These are phyloP conservation scores for Nasonia giraulti DNA, from an alignment of 1,140 invertebrate species.

Conservation along the genomic window DNA sequence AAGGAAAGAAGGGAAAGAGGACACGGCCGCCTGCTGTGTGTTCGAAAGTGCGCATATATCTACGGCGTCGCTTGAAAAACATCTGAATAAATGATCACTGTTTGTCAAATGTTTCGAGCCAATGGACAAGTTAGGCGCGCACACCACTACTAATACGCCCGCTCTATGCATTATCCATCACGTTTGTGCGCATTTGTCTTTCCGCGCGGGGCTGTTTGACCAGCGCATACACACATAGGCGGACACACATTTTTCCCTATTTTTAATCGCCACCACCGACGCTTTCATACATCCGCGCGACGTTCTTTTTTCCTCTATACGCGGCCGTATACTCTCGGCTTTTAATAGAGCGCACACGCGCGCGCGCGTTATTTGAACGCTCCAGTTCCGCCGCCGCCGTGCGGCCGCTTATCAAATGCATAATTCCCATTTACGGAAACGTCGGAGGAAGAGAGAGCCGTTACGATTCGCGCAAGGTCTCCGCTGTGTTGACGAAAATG, in stretches of 20 bases:
- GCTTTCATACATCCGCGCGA: background rate
- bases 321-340: background rate
- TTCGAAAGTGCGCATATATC: slow-evolving; percentile 34
- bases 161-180: background rate
- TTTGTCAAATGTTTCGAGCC: slow-evolving; percentile 64
- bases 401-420: slow-evolving; percentile 66
- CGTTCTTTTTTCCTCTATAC: background rate
- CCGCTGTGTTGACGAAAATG: background rate
- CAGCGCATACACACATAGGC: background rate
- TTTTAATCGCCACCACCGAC: background rate
- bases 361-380: slow-evolving; percentile 61
- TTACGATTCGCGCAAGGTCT: background rate
- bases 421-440: slow-evolving; percentile 65
- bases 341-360: slow-evolving; percentile 33
- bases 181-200: slow-evolving; percentile 24
- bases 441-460: slow-evolving; percentile 26
- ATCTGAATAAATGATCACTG: slow-evolving; percentile 72
- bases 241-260: slow-evolving; percentile 32
- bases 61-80: slow-evolving; percentile 61
- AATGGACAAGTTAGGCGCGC: slow-evolving; percentile 30
- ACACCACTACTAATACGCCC: background rate
- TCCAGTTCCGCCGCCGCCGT: slow-evolving; percentile 60
- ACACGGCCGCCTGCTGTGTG: background rate
- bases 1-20: slow-evolving; percentile 41
- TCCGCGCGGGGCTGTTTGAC: background rate